A percentile compares a stretch with the other conserved stretches of the same genome.
Evolutionary conservation across 2,797 vertebrate species (phyloP).

Genomic region (Heteromormyrus szaboi): DNA sequence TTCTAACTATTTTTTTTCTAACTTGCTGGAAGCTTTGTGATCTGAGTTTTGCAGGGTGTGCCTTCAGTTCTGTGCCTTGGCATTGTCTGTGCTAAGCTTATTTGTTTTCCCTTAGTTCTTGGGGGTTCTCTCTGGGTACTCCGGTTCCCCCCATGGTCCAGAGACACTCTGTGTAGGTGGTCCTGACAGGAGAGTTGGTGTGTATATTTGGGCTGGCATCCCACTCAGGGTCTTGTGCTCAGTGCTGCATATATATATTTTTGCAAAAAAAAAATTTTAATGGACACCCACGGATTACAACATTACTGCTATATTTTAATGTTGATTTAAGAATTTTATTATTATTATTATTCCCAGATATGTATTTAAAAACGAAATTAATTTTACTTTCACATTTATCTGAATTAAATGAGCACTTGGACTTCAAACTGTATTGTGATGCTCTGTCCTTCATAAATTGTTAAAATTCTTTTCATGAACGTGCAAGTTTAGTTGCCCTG

Average conservation of each 20-base stretch:
- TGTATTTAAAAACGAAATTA: neutral
- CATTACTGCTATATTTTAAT: neutral
- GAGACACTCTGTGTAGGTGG: neutral
- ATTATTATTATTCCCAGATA: neutral
- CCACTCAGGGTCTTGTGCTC: neutral
- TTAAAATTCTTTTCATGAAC: neutral
- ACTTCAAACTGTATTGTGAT: neutral
- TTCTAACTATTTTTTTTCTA: constrained; percentile 37
- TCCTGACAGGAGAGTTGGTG: neutral
- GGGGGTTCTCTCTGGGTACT: neutral
- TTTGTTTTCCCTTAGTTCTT: neutral
- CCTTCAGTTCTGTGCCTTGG: neutral
- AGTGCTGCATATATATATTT: too few species aligned
- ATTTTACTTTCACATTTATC: neutral
- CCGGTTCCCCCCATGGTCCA: neutral
- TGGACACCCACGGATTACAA: neutral
- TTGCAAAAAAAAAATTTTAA: neutral
- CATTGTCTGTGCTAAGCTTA: neutral
- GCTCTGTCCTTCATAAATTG: neutral
- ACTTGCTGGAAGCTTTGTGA: neutral
- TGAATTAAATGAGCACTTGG: neutral
- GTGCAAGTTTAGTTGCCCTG: constrained; percentile 19
- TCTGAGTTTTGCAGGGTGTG: neutral
- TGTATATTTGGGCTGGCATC: neutral
- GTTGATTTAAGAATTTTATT: neutral